Evolutionary conservation across 2,113 vertebrate genomes (phyloP).

Genomic region (Propithecus coquereli): DNA sequence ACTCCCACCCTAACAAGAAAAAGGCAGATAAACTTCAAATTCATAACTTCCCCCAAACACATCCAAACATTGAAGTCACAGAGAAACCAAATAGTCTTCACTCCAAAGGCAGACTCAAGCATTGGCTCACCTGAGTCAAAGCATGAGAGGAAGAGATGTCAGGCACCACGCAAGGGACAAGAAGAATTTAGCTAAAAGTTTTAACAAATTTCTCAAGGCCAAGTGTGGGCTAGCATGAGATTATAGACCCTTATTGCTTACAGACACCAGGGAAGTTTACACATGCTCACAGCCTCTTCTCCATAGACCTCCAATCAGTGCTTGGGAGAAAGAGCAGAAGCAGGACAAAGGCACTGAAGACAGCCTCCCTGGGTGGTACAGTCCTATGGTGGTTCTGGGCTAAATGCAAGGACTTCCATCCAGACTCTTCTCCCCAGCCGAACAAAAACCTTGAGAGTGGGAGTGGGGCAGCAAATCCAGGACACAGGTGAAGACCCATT

Average conservation of each 20-base stretch:
- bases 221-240: not conserved
- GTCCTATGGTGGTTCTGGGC: not conserved
- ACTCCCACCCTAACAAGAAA: not conserved
- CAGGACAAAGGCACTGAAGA: not conserved
- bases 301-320: not conserved
- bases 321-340: not conserved
- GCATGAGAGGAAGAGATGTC: not conserved
- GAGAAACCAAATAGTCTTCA: not conserved
- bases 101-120: not conserved
- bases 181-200: not conserved
- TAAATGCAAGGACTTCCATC: not conserved
- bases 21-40: not conserved
- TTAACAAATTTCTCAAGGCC: not conserved
- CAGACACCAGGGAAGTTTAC: rapidly evolving
- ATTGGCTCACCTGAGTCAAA: not conserved
- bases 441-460: not conserved
- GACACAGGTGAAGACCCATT: not conserved
- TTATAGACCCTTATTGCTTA: not conserved
- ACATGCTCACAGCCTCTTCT: not conserved
- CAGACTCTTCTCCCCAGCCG: not conserved
- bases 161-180: not conserved
- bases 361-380: rapidly evolving
- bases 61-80: not conserved
- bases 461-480: not conserved
- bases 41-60: not conserved